Evolutionary conservation across 2,888 invertebrate genomes (phyloP), one percentile per base, ranked within the genome.

Genomic region (Argynnis bischoffii): DNA sequence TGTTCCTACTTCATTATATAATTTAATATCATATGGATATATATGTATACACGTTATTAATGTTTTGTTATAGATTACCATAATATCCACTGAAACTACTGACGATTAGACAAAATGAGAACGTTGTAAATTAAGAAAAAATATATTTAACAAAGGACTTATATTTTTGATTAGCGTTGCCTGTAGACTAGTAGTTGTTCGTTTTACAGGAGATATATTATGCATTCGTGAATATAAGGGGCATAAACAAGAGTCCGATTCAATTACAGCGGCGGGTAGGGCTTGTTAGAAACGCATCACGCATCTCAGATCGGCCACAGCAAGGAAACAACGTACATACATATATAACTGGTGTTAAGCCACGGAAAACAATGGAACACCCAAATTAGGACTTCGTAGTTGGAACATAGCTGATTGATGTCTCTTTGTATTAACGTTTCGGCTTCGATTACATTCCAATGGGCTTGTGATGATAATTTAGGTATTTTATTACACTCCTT

Each of bases 261-360:
- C 91, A 91, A 92, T 92, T 92, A 90, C 83, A 78, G 86, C 81
- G 83, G 84, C 87, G 80, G 82, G 78, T 78, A 71, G 84, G 79
- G 83, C 92, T 92, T 90, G 92, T 92, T 92, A 90, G 92, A 91
- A 90, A 92, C 92, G 92, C 92, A 90, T 91, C 92, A 91, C 90
- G 92, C 91, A 92, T 92, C 87, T 89, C 87, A 89, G 91, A 90
- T 91, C 88, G 89, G 77, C 79, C 81, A 84, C 80, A 74, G 85
- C 83, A 84, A 85, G 86, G 84, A 87, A 88, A 87, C 90, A 87
- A 82, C 81, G 82, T 83, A 88, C 35, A 41, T 41, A 18, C 2
- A 18, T 18, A 18, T 18, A 41, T 90, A 88, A 88, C 88, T 89
- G 88, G 90, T 87, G 89, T 88, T 88, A 88, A 88, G 83, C 85